A percentile compares a stretch with the other conserved stretches of the same genome.
Evolutionary conservation across 1,140 invertebrate genomes (phyloP).

Genomic region (Heliconius eleuchia): DNA sequence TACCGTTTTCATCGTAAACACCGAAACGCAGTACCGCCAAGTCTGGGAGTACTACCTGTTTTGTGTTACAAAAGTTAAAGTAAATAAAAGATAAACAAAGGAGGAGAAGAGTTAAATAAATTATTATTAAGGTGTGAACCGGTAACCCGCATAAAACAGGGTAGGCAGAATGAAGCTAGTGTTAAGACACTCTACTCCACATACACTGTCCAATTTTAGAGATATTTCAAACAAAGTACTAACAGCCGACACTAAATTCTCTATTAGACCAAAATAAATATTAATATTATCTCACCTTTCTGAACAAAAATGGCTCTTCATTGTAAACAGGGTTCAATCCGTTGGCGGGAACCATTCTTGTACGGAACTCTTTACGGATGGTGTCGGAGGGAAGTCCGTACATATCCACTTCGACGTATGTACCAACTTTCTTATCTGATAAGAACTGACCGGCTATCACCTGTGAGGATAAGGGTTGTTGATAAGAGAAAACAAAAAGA

Average conservation of each 20-base stretch:
- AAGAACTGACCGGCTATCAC: slow-evolving; percentile 99
- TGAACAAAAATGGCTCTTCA: slow-evolving; percentile 98
- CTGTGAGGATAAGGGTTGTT: slow-evolving; percentile 72
- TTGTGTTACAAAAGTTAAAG: background rate
- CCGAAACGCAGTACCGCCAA: slow-evolving; percentile 98
- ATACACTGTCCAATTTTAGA: no score
- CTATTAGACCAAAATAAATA: background rate
- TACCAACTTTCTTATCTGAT: slow-evolving; percentile 99
- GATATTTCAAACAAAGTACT: no score
- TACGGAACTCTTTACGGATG: slow-evolving; percentile 98
- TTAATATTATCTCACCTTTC: slow-evolving; percentile 87
- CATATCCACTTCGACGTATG: slow-evolving; percentile 99
- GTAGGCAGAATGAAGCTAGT: no score
- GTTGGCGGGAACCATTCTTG: slow-evolving; percentile 96
- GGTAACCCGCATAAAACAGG: no score
- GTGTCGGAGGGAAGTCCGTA: slow-evolving; percentile 99
- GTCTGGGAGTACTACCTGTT: slow-evolving; percentile 96
- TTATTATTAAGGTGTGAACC: no score
- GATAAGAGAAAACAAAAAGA: background rate
- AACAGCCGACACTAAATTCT: background rate
- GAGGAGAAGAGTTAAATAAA: no score
- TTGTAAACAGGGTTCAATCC: slow-evolving; percentile 99
- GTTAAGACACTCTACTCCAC: no score
- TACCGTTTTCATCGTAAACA: slow-evolving; percentile 99
- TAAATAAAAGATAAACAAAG: no score